Percentiles rank a stretch among this genome's conserved stretches.
Evolutionary conservation across 1,140 invertebrate species (phyloP).

Genomic region (Cherax destructor): DNA sequence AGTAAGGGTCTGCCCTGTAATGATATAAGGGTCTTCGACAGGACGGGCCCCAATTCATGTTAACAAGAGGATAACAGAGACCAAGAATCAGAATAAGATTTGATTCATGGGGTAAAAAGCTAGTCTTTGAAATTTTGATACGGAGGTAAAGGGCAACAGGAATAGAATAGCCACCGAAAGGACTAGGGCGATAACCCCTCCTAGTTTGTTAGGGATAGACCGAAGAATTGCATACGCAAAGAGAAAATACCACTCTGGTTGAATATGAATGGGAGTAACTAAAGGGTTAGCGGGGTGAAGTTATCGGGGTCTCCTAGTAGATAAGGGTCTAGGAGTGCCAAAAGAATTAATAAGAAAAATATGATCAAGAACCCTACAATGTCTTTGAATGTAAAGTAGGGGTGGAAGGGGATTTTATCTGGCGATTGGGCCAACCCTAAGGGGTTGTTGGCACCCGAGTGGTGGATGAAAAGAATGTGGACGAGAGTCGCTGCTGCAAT

Average conservation of each 20-base stretch:
- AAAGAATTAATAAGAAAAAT: too few relatives aligned
- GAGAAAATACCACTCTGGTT: too few relatives aligned
- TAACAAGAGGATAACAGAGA: neutral
- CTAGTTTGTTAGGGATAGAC: slow-evolving; percentile 72
- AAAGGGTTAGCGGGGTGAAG: slow-evolving; percentile 64
- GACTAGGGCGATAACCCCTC: slow-evolving; percentile 7
- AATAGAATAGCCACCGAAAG: too few relatives aligned
- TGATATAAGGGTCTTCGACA: neutral
- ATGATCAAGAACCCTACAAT: too few relatives aligned
- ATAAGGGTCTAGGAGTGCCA: neutral
- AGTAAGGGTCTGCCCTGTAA: too few relatives aligned
- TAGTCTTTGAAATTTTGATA: neutral
- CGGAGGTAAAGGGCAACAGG: neutral
- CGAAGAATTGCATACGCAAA: slow-evolving; percentile 71
- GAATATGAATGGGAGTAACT: too few relatives aligned
- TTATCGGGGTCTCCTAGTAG: slow-evolving; percentile 69
- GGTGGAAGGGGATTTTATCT: slow-evolving; percentile 75
- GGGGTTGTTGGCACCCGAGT: slow-evolving; percentile 10
- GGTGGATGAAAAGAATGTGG: slow-evolving; percentile 10
- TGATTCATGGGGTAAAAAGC: neutral
- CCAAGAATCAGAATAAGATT: neutral
- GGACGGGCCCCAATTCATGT: neutral
- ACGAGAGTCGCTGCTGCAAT: neutral
- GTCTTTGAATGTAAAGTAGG: slow-evolving; percentile 58
- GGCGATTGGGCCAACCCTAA: neutral